A percentile compares a stretch with the other conserved stretches of the same genome.
These are phyloP conservation scores for Pyrrhia umbra DNA, from an alignment of 2,888 invertebrate genomes.

Conservation along the genomic window DNA sequence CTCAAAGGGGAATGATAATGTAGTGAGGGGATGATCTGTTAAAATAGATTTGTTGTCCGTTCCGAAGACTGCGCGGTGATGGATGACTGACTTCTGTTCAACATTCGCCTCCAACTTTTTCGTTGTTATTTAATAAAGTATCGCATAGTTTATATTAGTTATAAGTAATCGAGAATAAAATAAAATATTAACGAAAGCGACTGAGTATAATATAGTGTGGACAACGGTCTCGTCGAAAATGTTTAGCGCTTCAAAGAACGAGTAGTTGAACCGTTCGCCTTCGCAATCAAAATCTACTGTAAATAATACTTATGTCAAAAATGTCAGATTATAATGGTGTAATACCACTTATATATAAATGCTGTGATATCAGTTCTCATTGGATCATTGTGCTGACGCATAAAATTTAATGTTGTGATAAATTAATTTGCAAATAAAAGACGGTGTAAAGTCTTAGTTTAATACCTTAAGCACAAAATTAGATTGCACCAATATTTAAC, in stretches of 20 bases:
- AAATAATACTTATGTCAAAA: conserved; percentile 64
- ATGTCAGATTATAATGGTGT: conserved; percentile 76
- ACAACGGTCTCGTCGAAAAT: conserved; percentile 59
- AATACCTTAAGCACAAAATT: conserved; percentile 40
- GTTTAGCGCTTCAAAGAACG: conserved; percentile 63
- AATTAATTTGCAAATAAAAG: conserved; percentile 46
- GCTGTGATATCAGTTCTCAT: conserved; percentile 89
- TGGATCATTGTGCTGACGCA: conserved; percentile 72
- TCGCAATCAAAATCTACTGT: conserved; percentile 67
- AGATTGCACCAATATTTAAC: conserved; percentile 51
- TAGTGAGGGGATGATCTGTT: conserved; percentile 86
- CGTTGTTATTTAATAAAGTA: conserved; percentile 66
- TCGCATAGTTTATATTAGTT: conserved; percentile 77
- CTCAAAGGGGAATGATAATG: conserved; percentile 82
- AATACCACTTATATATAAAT: conserved; percentile 82
- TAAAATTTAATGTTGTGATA: conserved; percentile 58
- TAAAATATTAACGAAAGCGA: conserved; percentile 79
- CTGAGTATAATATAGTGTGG: conserved; percentile 78
- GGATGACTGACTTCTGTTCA: conserved; percentile 84
- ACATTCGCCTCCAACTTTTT: conserved; percentile 74
- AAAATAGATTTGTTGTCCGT: conserved; percentile 86
- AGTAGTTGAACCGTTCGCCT: conserved; percentile 65
- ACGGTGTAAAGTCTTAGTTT: conserved; percentile 23
- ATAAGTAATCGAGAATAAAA: conserved; percentile 69
- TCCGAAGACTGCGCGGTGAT: conserved; percentile 83